phyloP scores from a whole-genome alignment of 2,888 invertebrate genomes.

The Agonopterix arenella region DNA sequence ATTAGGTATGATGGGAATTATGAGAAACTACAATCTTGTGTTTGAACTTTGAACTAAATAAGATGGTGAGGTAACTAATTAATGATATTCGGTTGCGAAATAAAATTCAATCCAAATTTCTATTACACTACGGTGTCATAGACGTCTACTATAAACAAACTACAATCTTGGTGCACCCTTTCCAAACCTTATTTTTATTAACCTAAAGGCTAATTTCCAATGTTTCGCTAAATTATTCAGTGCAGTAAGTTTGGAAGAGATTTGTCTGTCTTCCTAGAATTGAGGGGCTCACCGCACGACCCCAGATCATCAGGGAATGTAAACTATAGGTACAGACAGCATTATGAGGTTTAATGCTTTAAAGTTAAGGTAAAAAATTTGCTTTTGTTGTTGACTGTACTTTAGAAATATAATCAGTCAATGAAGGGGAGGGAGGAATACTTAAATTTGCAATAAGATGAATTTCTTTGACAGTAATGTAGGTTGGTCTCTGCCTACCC shows the following conservation, averaged over 20 bases:
- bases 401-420: no score
- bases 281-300: constrained; percentile 31
- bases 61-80: no score
- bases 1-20: no score
- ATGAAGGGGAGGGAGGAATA: no score
- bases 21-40: no score
- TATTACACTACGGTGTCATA: constrained; percentile 19
- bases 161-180: constrained; percentile 6
- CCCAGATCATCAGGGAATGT: constrained; percentile 15
- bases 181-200: constrained; percentile 4
- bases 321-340: neutral
- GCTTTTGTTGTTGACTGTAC: no score
- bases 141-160: constrained; percentile 9
- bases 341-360: neutral
- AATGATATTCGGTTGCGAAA: no score
- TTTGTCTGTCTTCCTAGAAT: constrained; percentile 37
- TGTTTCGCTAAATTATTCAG: neutral
- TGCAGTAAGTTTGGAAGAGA: constrained; percentile 15
- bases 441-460: no score
- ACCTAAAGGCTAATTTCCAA: constrained; percentile 6
- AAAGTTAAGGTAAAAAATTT: neutral
- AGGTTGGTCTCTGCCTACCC: no score
- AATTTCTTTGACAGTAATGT: no score
- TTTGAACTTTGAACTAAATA: no score
- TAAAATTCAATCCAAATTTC: neutral